phyloP scores from a whole-genome alignment of 1,140 invertebrate genomes.

The Littorina saxatilis region DNA sequence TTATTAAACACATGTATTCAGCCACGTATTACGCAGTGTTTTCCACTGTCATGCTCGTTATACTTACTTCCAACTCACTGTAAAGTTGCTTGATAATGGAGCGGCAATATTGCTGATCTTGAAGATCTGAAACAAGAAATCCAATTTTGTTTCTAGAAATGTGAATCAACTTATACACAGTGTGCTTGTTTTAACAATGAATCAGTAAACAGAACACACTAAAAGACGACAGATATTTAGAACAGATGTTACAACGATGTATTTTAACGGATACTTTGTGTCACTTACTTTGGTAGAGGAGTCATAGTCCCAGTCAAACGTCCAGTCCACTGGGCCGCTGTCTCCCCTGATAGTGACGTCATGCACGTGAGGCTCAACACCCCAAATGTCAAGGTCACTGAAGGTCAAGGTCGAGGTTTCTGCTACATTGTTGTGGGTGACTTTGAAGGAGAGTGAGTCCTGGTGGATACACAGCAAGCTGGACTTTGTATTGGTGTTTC shows the following conservation, averaged over 20 bases:
- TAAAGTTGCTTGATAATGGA: not conserved
- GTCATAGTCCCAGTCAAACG: conserved; percentile 11
- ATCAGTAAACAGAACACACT: no score
- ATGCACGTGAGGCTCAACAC: conserved; percentile 5
- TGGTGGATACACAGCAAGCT: not conserved
- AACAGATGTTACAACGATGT: not conserved
- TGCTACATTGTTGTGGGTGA: not conserved
- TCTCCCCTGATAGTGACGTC: conserved; percentile 8
- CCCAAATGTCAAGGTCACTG: conserved; percentile 1
- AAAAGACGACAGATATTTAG: no score
- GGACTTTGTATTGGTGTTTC: not conserved
- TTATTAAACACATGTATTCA: not conserved
- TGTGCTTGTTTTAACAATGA: no score
- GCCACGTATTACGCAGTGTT: not conserved
- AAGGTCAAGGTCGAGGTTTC: conserved; percentile 6
- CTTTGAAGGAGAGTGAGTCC: not conserved
- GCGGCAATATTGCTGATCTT: not conserved
- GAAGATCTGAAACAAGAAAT: not conserved
- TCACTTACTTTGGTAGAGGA: not conserved
- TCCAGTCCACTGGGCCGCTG: not conserved
- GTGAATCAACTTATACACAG: no score
- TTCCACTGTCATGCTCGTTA: not conserved
- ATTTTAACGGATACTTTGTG: not conserved
- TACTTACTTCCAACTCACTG: not conserved
- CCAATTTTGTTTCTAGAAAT: no score